Evolutionary conservation across 1,140 invertebrate species (phyloP), one percentile per base, ranked within the genome.

Genomic region (Nasonia longicornis): DNA sequence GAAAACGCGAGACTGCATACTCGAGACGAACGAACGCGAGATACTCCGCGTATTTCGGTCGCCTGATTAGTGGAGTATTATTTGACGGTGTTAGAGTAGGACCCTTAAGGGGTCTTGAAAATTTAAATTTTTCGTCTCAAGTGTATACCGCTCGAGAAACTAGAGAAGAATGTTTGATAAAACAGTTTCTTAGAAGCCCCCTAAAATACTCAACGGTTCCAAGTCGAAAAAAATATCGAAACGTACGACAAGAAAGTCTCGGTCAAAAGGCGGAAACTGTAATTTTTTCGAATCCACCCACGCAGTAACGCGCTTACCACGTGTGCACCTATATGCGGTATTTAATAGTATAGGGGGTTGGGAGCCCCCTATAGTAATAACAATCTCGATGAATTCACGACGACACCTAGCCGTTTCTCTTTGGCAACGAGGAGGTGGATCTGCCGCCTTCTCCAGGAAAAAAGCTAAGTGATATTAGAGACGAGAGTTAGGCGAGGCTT

Each of bases 391-490:
- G 70, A 79, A 79, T 73, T 73, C 29, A 72, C 22, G 48, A 16
- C 29, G 52, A 79, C 48, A 66, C 69, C 78, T 45, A 45, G 22
- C 29, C 52, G 66, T 73, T 79, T 73, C n/a, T 72, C 35, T 35
- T 58, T 26, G 74, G 69, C 31, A 77, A 75, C 48, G 71, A 64
- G 76, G 45, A 82, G 70, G 26, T 78, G 73, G 63, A 76, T 73
- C 35, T 26, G 67, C 67, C 29, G 81, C 70, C 7, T 58, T 64
- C 76, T 83, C 67, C 72, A 73, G 71, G 75, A 81, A 58, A 72
- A 73, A 66, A 66, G 82, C 84, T 82, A 84, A 86, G 71, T 82
- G 82, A 86, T 86, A 86, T 84, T 85, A 84, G 83, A 84, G 77
- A 29, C 80, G 58, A 45, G 4, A 20, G 78, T 22, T 82, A 79